A percentile compares a stretch with the other conserved stretches of the same genome.
These are phyloP conservation scores for Drosophila equinoxialis DNA, from an alignment of 1,140 invertebrate species.

Conservation along the genomic window DNA sequence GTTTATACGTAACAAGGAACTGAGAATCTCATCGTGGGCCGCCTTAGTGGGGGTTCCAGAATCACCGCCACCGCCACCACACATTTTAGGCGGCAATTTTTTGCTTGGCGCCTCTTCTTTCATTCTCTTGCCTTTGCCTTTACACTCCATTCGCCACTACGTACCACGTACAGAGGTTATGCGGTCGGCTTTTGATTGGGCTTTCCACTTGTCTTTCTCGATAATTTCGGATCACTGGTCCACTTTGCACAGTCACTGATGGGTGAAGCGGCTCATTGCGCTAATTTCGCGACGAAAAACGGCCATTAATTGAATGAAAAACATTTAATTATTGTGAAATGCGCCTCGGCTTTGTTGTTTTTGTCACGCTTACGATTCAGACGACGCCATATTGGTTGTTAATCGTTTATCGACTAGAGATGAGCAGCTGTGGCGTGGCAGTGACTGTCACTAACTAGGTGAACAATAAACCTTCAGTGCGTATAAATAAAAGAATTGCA, in stretches of 20 bases:
- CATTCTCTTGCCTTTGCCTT: constrained; percentile 74
- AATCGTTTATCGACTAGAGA: constrained; percentile 15
- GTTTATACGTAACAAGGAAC: constrained; percentile 73
- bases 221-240: constrained; percentile 51
- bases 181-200: constrained; percentile 58
- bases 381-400: constrained; percentile 70
- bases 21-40: constrained; percentile 77
- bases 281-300: constrained; percentile 41
- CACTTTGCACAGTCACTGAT: constrained; percentile 43
- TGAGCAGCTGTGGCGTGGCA: constrained; percentile 21
- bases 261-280: constrained; percentile 50
- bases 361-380: constrained; percentile 76
- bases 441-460: background rate
- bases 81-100: constrained; percentile 82
- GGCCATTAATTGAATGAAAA: constrained; percentile 41
- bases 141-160: constrained; percentile 74
- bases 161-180: constrained; percentile 75
- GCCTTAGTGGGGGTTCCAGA: constrained; percentile 68
- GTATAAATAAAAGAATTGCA: background rate
- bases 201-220: constrained; percentile 45
- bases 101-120: constrained; percentile 81
- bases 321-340: constrained; percentile 80
- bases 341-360: constrained; percentile 74
- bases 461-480: background rate
- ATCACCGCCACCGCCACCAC: constrained; percentile 54